Base-by-base conservation (phyloP, 2,888 invertebrate genomes). In the Napeogenes inachia region DNA sequence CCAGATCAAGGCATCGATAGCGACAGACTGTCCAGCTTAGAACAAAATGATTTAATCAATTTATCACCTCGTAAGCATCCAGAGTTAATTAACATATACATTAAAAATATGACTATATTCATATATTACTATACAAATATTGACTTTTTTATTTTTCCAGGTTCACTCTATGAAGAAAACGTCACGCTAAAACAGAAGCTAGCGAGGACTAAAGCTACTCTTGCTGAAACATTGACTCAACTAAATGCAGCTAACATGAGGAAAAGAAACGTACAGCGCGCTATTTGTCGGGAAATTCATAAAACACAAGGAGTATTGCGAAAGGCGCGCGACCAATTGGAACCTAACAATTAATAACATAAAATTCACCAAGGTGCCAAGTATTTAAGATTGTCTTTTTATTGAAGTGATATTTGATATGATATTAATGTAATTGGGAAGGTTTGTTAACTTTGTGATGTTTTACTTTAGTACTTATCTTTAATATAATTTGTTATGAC, bases 1-100 rank as follows among this genome's bases (percentile, higher is more conserved):
- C 97, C 97, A 0, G 97, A 97, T 84, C 92, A 96, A 74, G 97
- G 97, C n/a, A 97, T 97, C 68, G 97, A 97, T 78, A 97, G 96
- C 74, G 97, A 97, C 78, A 85, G 94, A 65, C 85, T 93, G 59
- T 92, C 94, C 65, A 92, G 94, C 79, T 76, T 94, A 72, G 92
- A 95, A 87, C 91, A 92, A 66, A 91, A 91, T 69, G 89, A 91
- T 46, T 87, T 82, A 45, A 77, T 89, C 54, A 78, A 86, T 45
- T 74, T 87, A 66, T 89, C 89, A 61, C 87, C 89, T 10, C 83
- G 91, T 91, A 79, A 85, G 91, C 83, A 60, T 47, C 59, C 35
- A n/a, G n/a, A 47, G 62, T 54, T 35, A n/a, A 50, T n/a, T 8
- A 6, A 33, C 6, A 54, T 54, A 13, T 54, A 2, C 6, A 47